A percentile compares a stretch with the other conserved stretches of the same genome.
These are phyloP conservation scores for Crioceris asparagi DNA, from an alignment of 2,888 invertebrate species.

Conservation along the genomic window DNA sequence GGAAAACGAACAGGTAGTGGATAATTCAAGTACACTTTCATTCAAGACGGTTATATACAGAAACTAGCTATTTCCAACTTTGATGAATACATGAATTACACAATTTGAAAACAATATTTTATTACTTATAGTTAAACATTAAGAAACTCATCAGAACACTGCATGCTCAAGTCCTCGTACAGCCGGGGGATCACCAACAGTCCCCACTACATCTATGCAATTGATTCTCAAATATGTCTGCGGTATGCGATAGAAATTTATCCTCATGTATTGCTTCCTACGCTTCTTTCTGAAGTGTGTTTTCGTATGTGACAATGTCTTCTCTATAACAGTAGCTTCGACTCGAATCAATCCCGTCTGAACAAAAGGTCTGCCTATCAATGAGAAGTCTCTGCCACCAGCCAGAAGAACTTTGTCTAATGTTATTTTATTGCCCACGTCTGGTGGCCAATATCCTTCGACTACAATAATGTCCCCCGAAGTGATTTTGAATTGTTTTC, in stretches of 20 bases:
- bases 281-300: slow-evolving; percentile 64
- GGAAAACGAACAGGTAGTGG: too few relatives aligned
- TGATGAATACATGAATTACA: too few relatives aligned
- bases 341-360: slow-evolving; percentile 62
- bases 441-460: slow-evolving; percentile 76
- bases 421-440: slow-evolving; percentile 64
- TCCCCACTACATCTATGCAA: slow-evolving; percentile 48
- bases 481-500: slow-evolving; percentile 78
- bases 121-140: too few relatives aligned
- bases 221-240: slow-evolving; percentile 71
- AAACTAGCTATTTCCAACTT: too few relatives aligned
- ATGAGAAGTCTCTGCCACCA: slow-evolving; percentile 68
- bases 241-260: slow-evolving; percentile 58
- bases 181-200: slow-evolving; percentile 34
- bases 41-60: too few relatives aligned
- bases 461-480: slow-evolving; percentile 74
- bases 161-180: slow-evolving; percentile 28
- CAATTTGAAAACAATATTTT: too few relatives aligned
- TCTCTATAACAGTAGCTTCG: slow-evolving; percentile 74
- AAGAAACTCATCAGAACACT: slow-evolving; percentile 26
- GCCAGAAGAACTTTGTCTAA: slow-evolving; percentile 76
- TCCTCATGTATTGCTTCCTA: slow-evolving; percentile 67
- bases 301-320: slow-evolving; percentile 69
- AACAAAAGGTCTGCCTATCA: slow-evolving; percentile 70
- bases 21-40: too few relatives aligned